phyloP scores from a whole-genome alignment of 2,113 vertebrate genomes.

The Fulica atra region DNA sequence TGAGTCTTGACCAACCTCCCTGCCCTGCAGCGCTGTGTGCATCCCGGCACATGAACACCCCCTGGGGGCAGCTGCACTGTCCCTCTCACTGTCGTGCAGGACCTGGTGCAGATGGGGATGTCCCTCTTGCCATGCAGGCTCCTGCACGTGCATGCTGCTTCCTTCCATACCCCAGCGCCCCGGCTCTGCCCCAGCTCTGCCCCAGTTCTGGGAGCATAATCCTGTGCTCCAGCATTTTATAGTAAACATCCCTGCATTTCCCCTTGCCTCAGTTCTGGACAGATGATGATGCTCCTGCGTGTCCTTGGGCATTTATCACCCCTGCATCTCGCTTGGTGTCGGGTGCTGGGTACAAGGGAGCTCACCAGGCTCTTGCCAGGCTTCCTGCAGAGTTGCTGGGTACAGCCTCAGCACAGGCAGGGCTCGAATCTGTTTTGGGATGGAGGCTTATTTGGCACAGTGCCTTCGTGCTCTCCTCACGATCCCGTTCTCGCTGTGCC shows the following conservation, averaged over 20 bases:
- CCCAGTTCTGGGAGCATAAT: not conserved
- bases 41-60: not conserved
- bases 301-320: accelerated
- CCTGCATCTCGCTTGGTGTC: not conserved
- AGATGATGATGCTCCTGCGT: accelerated
- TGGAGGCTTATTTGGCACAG: not conserved
- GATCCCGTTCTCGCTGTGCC: not conserved
- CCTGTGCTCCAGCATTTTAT: not conserved
- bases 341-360: not conserved
- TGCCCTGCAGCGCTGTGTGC: not conserved
- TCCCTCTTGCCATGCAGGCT: not conserved
- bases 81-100: not conserved
- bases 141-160: not conserved
- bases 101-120: not conserved
- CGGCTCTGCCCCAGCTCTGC: accelerated
- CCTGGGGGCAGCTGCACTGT: not conserved
- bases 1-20: not conserved
- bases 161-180: not conserved
- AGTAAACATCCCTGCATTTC: not conserved
- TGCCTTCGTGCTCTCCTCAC: not conserved
- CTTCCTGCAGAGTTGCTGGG: not conserved
- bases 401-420: not conserved
- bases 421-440: not conserved
- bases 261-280: not conserved
- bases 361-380: not conserved